Percentiles rank a stretch among this genome's conserved stretches.
Conservation (phyloP, 2,888 invertebrate genomes). For the Limnephilus marmoratus region DNA sequence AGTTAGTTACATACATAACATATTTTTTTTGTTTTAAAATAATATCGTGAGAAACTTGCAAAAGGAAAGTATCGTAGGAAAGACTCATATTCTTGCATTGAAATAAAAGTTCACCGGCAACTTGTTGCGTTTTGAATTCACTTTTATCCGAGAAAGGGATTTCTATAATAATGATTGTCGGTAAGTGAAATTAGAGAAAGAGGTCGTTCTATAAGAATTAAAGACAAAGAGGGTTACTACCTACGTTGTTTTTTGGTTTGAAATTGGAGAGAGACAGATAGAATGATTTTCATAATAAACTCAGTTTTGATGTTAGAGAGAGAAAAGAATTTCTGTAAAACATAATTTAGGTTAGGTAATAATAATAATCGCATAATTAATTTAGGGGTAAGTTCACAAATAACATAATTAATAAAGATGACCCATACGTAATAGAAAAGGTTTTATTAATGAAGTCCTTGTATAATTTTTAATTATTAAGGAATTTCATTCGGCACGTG, state of each 20-base stretch:
- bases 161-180: not conserved
- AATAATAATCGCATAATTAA: too few relatives aligned
- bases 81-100: not conserved
- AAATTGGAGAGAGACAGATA: not conserved
- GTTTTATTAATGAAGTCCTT: too few relatives aligned
- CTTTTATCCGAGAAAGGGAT: not conserved
- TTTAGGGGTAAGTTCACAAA: too few relatives aligned
- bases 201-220: not conserved
- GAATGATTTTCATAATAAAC: too few relatives aligned
- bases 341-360: too few relatives aligned
- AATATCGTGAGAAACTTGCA: not conserved
- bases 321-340: too few relatives aligned
- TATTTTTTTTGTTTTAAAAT: not conserved
- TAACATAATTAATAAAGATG: not conserved
- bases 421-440: too few relatives aligned
- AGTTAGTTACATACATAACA: too few relatives aligned
- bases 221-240: too few relatives aligned
- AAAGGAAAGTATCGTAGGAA: not conserved
- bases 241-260: not conserved
- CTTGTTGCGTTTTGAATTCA: not conserved
- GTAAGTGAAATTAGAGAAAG: not conserved
- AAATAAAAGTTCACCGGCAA: not conserved
- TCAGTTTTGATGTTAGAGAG: too few relatives aligned
- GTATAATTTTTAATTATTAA: too few relatives aligned
- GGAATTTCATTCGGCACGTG: too few relatives aligned